These are phyloP conservation scores for Vanessa tameamea DNA, from an alignment of 1,140 invertebrate species.

Conservation along the genomic window DNA sequence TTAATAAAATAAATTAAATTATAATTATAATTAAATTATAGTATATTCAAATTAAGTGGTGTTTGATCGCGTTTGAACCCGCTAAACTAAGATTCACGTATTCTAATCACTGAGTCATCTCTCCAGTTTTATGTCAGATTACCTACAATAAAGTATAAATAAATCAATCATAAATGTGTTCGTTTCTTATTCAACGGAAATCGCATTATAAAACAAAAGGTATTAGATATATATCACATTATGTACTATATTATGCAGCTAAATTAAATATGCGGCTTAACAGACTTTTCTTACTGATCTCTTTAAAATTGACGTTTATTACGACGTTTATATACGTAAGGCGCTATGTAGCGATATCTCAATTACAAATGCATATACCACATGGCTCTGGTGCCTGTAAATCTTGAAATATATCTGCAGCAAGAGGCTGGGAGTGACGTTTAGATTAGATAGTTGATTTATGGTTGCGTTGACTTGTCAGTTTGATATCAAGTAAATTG, in stretches of 20 bases:
- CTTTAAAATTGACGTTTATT: constrained; percentile 17
- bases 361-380: constrained; percentile 38
- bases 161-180: background rate
- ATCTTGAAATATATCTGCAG: constrained; percentile 58
- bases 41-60: too few relatives aligned
- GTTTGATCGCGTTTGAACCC: too few relatives aligned
- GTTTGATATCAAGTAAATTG: constrained; percentile 45
- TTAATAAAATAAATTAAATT: too few relatives aligned
- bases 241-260: background rate
- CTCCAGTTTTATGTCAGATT: too few relatives aligned
- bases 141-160: too few relatives aligned
- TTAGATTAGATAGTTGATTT: constrained; percentile 62
- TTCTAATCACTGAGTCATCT: too few relatives aligned
- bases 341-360: constrained; percentile 26
- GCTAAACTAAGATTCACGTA: too few relatives aligned
- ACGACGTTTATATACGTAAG: constrained; percentile 7
- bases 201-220: background rate
- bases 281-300: constrained; percentile 34
- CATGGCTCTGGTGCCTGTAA: constrained; percentile 43
- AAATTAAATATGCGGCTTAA: background rate
- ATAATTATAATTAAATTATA: too few relatives aligned
- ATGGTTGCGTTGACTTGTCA: constrained; percentile 66
- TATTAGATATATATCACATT: background rate
- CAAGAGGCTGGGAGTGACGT: constrained; percentile 61
- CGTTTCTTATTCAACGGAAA: background rate